Conservation (phyloP, 2,797 vertebrate genomes). For the Neoniphon sammara region DNA sequence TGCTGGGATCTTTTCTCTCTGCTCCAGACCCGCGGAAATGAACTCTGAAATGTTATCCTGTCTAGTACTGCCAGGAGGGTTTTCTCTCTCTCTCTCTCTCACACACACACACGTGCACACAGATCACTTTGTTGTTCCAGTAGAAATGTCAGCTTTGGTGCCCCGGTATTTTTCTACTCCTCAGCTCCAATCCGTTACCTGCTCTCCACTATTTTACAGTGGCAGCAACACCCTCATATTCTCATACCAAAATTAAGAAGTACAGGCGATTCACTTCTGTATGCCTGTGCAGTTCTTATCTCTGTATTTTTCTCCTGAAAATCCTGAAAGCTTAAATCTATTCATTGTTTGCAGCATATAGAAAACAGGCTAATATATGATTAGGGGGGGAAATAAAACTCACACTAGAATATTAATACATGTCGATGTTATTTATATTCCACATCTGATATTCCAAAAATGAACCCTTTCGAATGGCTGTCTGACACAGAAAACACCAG, state of each 20-base stretch:
- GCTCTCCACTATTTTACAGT: slow-evolving; percentile 6
- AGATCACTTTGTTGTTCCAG: slow-evolving; percentile 12
- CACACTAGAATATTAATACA: no score
- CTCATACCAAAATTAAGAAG: slow-evolving; percentile 13
- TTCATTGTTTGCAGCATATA: no score
- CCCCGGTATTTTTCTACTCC: slow-evolving; percentile 26
- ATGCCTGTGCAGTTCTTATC: no score
- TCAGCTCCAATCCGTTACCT: slow-evolving; percentile 17
- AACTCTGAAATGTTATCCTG: slow-evolving; percentile 55
- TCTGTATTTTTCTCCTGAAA: no score
- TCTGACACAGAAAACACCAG: no score
- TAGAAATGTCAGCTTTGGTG: slow-evolving; percentile 37
- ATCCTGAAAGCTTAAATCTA: no score
- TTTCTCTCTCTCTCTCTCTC: no score
- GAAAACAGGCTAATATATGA: no score
- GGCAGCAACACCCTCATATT: slow-evolving; percentile 7
- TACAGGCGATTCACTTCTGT: neutral
- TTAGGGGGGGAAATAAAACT: no score
- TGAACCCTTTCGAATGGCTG: no score
- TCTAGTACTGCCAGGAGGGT: slow-evolving; percentile 19
- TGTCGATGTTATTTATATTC: no score
- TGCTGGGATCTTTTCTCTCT: slow-evolving; percentile 42
- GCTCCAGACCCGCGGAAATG: slow-evolving; percentile 40
- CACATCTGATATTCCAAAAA: no score
- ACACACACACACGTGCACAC: neutral